Evolutionary conservation across 2,797 vertebrate genomes (phyloP), one percentile per base, ranked within the genome.

Genomic region (Strix occidentalis): DNA sequence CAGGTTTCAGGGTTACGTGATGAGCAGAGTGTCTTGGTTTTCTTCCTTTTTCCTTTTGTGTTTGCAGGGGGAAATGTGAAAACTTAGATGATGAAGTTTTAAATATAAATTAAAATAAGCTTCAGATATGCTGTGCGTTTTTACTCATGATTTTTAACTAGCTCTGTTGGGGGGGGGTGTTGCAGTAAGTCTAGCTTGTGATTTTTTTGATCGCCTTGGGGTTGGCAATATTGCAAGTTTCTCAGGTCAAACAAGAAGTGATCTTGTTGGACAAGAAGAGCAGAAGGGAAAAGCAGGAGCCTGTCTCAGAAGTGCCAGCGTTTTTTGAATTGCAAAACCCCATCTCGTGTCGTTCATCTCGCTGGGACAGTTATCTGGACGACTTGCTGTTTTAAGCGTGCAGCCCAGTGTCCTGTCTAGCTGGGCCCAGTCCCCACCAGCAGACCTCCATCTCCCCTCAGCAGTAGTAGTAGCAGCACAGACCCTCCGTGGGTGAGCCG

Each of bases 241-340:
- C 95, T 95, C 94, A 95, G 85, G 94, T 92, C 91, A 96, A 23
- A 87, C 94, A 25, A 43, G 91, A 92, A 93, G 90, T 35, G 83
- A 94, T 94, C 96, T 91, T 74, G 94, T 95, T 92, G 96, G 95
- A 53, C 96, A 57, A 96, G 95, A 96, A 84, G 45, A 82, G 21
- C 77, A 89, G 81, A 92, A 95, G 77, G 43, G 28, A 84, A 84
- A 81, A 93, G 48, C 69, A 80, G 43, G 69, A 94, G 69, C 63
- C 77, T 50, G 69, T 54, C 80, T 91, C 4, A 7, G 90, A 95
- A 92, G 80, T 1, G 0, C n/a, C 60, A 19, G 33, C 0, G 0
- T 71, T 84, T 94, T 93, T 70, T 93, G 90, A 87, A 90, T 91
- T 96, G 96, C 93, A 95, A 96, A 97, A 89, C 51, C 45, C 28